These are phyloP conservation scores for Folsomia manolachei DNA, from an alignment of 2,888 invertebrate genomes.

Conservation along the genomic window DNA sequence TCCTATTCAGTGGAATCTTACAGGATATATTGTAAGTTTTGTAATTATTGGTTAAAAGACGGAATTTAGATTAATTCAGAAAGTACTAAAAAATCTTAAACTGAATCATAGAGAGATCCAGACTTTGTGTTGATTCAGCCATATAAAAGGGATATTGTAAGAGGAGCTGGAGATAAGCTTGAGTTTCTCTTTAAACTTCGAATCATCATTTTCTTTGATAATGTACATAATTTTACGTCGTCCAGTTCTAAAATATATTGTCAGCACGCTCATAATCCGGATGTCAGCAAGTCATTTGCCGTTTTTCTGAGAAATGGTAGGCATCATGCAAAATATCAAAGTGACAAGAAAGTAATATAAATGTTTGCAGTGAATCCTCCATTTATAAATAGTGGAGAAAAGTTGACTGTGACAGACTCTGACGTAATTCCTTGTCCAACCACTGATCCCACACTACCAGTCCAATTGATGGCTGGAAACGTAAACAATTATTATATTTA, in stretches of 20 bases:
- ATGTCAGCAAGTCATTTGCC: neutral
- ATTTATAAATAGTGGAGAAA: neutral
- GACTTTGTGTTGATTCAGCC: slow-evolving; percentile 24
- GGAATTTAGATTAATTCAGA: neutral
- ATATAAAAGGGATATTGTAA: neutral
- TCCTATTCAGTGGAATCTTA: slow-evolving; percentile 30
- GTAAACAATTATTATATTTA: neutral
- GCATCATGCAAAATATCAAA: no score
- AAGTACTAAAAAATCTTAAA: no score
- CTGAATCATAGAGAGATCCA: slow-evolving; percentile 7
- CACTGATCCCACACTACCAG: neutral
- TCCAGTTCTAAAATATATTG: neutral
- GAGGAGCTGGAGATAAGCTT: neutral
- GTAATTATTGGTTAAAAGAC: neutral
- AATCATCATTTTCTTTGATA: neutral
- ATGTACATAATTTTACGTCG: neutral
- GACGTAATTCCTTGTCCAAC: neutral
- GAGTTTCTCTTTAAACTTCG: neutral
- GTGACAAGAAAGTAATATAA: neutral
- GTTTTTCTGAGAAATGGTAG: neutral
- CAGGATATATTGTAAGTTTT: slow-evolving; percentile 28
- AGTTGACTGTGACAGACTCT: neutral
- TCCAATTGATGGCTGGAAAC: neutral
- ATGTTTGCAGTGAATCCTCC: neutral
- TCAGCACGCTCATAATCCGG: neutral